Evolutionary conservation across 2,888 invertebrate species (phyloP).

Genomic region (Schizotus pectinicornis): DNA sequence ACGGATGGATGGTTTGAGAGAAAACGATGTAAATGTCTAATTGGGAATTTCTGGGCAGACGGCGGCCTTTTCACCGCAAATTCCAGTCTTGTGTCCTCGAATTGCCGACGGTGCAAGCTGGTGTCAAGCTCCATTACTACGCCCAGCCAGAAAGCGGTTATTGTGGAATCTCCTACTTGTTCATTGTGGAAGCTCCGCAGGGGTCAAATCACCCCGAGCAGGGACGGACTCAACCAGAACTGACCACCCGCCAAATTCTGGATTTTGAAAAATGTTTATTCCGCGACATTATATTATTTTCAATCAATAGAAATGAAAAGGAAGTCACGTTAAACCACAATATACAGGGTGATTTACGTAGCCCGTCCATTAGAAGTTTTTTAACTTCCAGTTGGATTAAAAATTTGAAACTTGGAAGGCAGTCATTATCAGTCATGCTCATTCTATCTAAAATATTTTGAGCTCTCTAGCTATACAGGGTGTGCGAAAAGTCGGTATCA

Average conservation of each 20-base stretch:
- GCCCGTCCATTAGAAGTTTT: no score
- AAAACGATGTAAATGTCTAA: conserved; percentile 6
- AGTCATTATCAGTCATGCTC: no score
- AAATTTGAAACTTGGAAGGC: no score
- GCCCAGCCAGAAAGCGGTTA: conserved; percentile 41
- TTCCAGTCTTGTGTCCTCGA: conserved; percentile 16
- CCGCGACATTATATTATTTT: no score
- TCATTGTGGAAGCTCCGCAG: conserved; percentile 39
- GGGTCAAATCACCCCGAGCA: conserved; percentile 36
- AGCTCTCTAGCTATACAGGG: no score
- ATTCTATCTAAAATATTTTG: no score
- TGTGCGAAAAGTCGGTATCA: no score
- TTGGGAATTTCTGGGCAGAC: neutral
- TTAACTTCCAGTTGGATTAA: no score
- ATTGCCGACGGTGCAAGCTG: conserved; percentile 44
- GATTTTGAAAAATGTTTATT: no score
- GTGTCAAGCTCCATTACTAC: conserved; percentile 52
- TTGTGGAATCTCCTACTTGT: conserved; percentile 45
- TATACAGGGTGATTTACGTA: no score
- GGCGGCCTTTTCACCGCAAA: conserved; percentile 5
- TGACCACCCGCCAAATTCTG: neutral
- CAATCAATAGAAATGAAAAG: no score
- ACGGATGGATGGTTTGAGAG: neutral
- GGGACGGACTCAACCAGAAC: conserved; percentile 27
- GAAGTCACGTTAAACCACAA: no score